Base-by-base conservation (phyloP, 2,888 invertebrate species). In the Oscheius myriophilus region DNA sequence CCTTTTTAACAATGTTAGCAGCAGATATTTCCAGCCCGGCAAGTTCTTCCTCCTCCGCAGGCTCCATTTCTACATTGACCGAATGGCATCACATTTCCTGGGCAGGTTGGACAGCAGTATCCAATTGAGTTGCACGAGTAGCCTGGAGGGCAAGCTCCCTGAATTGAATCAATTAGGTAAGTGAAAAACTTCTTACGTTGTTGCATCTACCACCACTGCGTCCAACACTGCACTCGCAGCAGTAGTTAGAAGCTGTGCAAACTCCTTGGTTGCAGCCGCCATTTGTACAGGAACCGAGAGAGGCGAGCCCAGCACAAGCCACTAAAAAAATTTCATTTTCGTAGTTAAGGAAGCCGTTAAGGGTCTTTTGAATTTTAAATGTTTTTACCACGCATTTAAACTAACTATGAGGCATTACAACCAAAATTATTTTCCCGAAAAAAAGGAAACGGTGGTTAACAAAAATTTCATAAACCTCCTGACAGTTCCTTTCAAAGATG, bases 181-280 rank as follows among this genome's bases (percentile, higher is more conserved):
- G 12, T n/a, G 46, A 42, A 21, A 25, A n/a, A n/a, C n/a, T n/a
- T n/a, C 73, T 69, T 51, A 81, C 83, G 72, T 76, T 73, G 43
- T 76, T 73, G 69, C 85, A 85, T 12, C 78, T 70, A 6, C 85
- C 85, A 21, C 76, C 75, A 14, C 78, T 72, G 53, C 79, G 70
- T 23, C 85, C 85, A n/a, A 78, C 80, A 2, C 79, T 73, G 68
- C 85, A 85, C 59, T 85, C 82, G 63, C 85, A 85, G 53, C 83
- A 84, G 64, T 83, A 85, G 54, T 84, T 83, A 41, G 84, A 79
- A 0, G 85, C 63, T 0, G 83, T 79, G 66, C 85, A 85, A 7
- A 70, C 66, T 3, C 76, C 77, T 11, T 55, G 51, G 18, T 63
- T 25, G 68, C 85, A 85, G 14, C 67, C 51, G 12, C 78, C 78